Percentiles rank a stretch among this genome's conserved stretches.
Conservation (phyloP, 2,113 vertebrate genomes). For the Bos javanicus region DNA sequence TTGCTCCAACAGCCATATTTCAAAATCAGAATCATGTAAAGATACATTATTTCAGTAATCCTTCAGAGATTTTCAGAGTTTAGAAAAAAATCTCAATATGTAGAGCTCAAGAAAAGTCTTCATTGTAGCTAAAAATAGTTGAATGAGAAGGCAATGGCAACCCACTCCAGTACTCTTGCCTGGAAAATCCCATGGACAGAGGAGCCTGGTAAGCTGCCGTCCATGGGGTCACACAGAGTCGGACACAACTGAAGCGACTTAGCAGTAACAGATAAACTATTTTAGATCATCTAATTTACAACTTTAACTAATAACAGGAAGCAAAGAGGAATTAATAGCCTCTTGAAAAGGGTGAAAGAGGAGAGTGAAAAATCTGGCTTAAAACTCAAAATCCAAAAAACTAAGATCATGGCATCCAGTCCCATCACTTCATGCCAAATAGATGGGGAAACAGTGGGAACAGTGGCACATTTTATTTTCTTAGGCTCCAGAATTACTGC, state of each 20-base stretch:
- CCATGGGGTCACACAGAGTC: too few relatives aligned
- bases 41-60: background rate
- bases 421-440: background rate
- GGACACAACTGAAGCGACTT: too few relatives aligned
- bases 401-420: background rate
- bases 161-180: too few relatives aligned
- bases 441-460: background rate
- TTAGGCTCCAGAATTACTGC: background rate
- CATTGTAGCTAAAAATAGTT: background rate
- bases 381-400: background rate
- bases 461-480: background rate
- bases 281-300: background rate
- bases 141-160: background rate
- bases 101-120: background rate
- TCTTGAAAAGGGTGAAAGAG: background rate
- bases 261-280: background rate
- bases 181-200: too few relatives aligned
- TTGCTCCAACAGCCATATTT: background rate
- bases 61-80: background rate
- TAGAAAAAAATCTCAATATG: background rate
- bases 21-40: conserved; percentile 10
- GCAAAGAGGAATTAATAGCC: background rate
- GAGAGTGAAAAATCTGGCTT: background rate
- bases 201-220: too few relatives aligned
- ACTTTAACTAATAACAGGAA: background rate